These are phyloP conservation scores for Diorhabda elongata DNA, from an alignment of 1,140 invertebrate species.

Conservation along the genomic window DNA sequence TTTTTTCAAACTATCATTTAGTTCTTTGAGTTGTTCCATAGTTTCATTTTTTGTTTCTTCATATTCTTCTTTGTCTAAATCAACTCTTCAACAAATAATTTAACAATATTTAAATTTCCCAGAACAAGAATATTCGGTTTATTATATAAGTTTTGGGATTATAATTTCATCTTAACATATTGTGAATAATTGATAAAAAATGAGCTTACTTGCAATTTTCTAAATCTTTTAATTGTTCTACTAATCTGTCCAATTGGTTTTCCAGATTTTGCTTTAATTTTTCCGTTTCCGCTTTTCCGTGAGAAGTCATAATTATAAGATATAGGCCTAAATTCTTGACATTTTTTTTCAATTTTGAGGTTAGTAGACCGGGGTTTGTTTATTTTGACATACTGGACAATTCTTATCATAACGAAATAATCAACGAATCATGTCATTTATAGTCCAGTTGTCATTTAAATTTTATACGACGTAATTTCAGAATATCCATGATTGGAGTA, in stretches of 20 bases:
- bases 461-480: too few species aligned
- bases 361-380: conserved; percentile 17
- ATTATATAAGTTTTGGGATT: too few species aligned
- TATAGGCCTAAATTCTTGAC: conserved; percentile 14
- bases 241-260: conserved; percentile 66
- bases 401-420: not conserved
- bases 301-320: conserved; percentile 37
- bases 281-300: conserved; percentile 47
- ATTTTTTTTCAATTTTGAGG: conserved; percentile 21
- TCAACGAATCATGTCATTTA: not conserved
- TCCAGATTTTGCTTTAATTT: conserved; percentile 66
- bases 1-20: conserved; percentile 64
- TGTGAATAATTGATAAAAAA: not conserved
- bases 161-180: not conserved
- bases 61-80: conserved; percentile 64
- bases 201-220: conserved; percentile 64
- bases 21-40: conserved; percentile 70
- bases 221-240: conserved; percentile 69
- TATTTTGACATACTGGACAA: conserved; percentile 29
- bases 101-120: not conserved
- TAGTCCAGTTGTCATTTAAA: not conserved
- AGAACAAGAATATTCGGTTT: too few species aligned
- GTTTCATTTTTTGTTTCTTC: conserved; percentile 69
- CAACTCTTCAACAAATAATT: conserved; percentile 51
- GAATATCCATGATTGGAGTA: too few species aligned